Evolutionary conservation across 1,140 invertebrate genomes (phyloP).

Genomic region (Tigriopus japonicus): DNA sequence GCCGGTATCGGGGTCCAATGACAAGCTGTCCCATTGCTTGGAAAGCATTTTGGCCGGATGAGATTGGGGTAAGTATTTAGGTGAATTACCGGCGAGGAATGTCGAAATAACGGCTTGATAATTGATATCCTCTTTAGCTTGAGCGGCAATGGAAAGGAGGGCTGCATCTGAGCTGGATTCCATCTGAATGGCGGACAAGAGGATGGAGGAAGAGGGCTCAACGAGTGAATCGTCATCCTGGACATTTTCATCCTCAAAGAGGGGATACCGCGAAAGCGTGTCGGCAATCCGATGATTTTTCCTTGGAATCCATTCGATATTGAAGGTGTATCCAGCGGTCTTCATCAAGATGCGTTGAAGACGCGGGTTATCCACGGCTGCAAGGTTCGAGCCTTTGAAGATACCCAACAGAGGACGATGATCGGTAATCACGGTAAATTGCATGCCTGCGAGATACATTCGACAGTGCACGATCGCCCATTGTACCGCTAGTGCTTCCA

Average conservation of each 20-base stretch:
- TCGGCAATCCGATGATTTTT: conserved; percentile 1
- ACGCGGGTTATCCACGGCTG: conserved; percentile 18
- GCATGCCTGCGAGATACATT: no score
- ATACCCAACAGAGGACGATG: conserved; percentile 22
- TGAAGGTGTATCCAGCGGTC: background rate
- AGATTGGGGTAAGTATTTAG: background rate
- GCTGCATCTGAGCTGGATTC: background rate
- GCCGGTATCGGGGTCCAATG: background rate
- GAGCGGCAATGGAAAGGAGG: background rate
- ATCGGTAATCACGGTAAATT: conserved; percentile 22
- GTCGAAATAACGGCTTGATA: background rate
- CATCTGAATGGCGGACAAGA: background rate
- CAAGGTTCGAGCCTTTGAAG: conserved; percentile 19
- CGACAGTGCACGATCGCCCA: conserved; percentile 18
- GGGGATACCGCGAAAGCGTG: background rate
- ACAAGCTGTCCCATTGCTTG: background rate
- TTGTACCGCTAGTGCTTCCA: conserved; percentile 18
- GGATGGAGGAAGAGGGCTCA: background rate
- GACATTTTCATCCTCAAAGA: background rate
- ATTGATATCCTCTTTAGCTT: background rate
- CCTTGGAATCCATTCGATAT: background rate
- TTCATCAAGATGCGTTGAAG: background rate
- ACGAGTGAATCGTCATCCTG: background rate
- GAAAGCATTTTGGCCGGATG: background rate
- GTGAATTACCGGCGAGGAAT: background rate